These are phyloP conservation scores for Simalia tracyae DNA, from an alignment of 2,797 vertebrate species.

Conservation along the genomic window DNA sequence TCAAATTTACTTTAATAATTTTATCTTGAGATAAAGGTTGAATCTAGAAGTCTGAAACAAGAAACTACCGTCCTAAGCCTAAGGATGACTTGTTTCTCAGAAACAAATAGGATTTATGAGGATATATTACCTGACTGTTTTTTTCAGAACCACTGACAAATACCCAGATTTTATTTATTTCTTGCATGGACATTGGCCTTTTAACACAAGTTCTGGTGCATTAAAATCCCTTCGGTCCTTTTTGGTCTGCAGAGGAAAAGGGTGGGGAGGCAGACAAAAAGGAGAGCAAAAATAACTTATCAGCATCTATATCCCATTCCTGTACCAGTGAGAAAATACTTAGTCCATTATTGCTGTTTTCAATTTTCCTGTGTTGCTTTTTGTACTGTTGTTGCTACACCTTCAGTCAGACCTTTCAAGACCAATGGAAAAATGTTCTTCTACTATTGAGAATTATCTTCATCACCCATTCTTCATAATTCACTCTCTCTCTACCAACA, in stretches of 20 bases:
- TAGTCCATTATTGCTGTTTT: not conserved
- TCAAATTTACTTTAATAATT: constrained; percentile 80
- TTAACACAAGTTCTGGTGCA: constrained; percentile 9
- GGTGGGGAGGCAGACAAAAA: not conserved
- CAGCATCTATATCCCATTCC: not conserved
- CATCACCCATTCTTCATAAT: not conserved
- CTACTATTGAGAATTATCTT: not conserved
- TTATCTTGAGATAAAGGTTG: constrained; percentile 67
- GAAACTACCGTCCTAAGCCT: not conserved
- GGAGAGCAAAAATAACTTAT: constrained; percentile 13
- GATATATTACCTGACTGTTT: constrained; percentile 4
- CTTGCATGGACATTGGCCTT: not conserved
- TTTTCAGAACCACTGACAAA: not conserved
- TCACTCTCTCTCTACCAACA: not conserved
- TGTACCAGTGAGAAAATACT: not conserved
- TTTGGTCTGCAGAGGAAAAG: not conserved
- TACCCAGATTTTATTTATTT: constrained; percentile 18
- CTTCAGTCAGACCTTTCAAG: not conserved
- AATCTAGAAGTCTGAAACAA: constrained; percentile 47
- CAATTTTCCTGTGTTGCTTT: not conserved
- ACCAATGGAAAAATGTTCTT: not conserved
- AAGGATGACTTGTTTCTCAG: not conserved
- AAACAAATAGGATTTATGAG: not conserved
- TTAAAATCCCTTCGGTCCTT: not conserved
- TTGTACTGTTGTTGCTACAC: not conserved